Base-by-base conservation (phyloP, 1,140 invertebrate species). In the Cryptotermes secundus region DNA sequence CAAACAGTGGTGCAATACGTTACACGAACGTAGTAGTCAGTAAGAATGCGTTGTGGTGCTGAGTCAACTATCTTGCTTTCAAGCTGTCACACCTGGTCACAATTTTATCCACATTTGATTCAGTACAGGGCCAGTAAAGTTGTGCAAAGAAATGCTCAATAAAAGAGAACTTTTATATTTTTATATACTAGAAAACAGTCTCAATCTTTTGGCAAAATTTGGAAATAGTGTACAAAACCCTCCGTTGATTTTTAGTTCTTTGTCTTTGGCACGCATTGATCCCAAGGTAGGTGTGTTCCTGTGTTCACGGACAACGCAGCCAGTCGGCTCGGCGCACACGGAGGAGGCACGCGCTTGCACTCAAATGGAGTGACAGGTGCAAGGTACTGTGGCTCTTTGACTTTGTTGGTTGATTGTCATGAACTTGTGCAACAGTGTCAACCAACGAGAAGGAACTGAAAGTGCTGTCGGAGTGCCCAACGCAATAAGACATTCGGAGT, bases 321-420 rank as follows among this genome's bases (percentile, higher is more conserved):
- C 83, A 72, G 45, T 45, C 34, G 85, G 81, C 72, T 80, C 82
- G 81, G 45, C 53, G 36, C 81, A 31, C 81, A 53, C 31, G 81
- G 81, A 82, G 81, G 88, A 88, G 88, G 90, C 91, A 88, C 90
- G 91, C 89, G 92, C 90, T 90, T 89, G 91, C 91, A 89, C 90
- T 92, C 92, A 91, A 92, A 90, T 90, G 84, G 91, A 92, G 91
- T 89, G 91, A 91, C 90, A 90, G 90, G 91, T 92, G 90, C 91
- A 90, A 93, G 92, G 92, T 93, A 93, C 91, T 90, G 91, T 92
- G 89, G 82, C 36, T 45, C 81, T 82, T 82, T 82, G 81, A 31
- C 59, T 72, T 31, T 72, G 59, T 72, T 72, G 59, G 59, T 72
- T 72, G 59, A 26, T 72, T 72, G 59, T 72, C 7, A 72, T 31